Conservation (phyloP, 2,113 vertebrate genomes). For the Cryptotis parvus region DNA sequence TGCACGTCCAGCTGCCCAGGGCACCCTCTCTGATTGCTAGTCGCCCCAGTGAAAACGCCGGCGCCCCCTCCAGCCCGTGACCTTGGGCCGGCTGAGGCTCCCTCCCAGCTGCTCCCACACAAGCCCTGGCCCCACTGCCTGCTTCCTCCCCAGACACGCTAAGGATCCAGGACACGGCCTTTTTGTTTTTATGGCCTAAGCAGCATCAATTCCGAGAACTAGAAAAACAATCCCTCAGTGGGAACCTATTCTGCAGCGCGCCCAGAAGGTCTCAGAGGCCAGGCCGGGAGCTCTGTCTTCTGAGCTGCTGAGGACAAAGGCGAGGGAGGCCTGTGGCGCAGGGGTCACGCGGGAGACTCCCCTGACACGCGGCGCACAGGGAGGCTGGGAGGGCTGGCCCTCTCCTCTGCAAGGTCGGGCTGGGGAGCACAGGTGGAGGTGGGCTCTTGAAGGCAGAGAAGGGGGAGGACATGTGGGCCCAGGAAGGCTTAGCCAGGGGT, state of each 20-base stretch:
- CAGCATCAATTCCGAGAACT: slow-evolving; percentile 24
- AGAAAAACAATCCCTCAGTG: neutral
- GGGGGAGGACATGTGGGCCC: neutral
- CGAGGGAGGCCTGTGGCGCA: neutral
- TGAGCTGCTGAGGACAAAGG: slow-evolving; percentile 3
- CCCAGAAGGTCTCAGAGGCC: neutral
- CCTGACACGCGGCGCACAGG: neutral
- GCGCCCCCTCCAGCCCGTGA: neutral
- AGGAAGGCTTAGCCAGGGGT: neutral
- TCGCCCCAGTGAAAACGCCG: neutral
- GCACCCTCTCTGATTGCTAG: too few species aligned
- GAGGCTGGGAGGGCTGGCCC: neutral
- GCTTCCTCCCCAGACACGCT: neutral
- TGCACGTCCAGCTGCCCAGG: too few species aligned
- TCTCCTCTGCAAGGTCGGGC: neutral
- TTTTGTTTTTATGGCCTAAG: slow-evolving; percentile 12
- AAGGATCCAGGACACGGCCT: neutral
- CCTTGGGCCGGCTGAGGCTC: too few species aligned
- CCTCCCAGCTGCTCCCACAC: neutral
- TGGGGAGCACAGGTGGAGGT: rapidly evolving
- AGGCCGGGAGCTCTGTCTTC: slow-evolving; percentile 9
- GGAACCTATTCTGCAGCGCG: neutral
- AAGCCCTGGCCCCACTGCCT: neutral
- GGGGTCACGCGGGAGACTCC: too few species aligned
- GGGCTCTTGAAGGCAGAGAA: neutral